A percentile compares a stretch with the other conserved stretches of the same genome.
Evolutionary conservation across 2,797 vertebrate species (phyloP).

Genomic region (Gymnoscopelus braueri): DNA sequence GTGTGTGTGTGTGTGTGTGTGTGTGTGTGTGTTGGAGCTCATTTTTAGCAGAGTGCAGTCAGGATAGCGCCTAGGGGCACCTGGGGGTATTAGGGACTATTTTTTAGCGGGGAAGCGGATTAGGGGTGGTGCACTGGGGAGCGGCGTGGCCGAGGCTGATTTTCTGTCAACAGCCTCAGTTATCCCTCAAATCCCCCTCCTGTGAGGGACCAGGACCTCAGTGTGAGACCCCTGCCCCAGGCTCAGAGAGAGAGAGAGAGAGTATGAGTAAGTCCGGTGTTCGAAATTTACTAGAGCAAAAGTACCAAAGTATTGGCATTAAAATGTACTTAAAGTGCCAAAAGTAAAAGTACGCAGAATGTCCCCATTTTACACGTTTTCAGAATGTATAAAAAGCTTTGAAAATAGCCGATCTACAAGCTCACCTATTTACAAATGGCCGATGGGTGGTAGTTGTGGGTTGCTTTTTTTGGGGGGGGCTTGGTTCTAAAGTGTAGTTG

Average conservation of each 20-base stretch:
- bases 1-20: constrained; percentile 24
- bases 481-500: too few relatives aligned
- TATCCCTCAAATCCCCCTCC: constrained; percentile 80
- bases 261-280: constrained; percentile 13
- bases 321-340: too few relatives aligned
- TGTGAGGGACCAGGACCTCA: constrained; percentile 70
- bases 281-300: too few relatives aligned
- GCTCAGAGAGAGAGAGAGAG: constrained; percentile 42
- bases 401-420: too few relatives aligned
- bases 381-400: too few relatives aligned
- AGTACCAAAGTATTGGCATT: too few relatives aligned
- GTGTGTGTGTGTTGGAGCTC: constrained; percentile 10
- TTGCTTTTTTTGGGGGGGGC: too few relatives aligned
- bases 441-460: too few relatives aligned
- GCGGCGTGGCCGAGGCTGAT: constrained; percentile 79
- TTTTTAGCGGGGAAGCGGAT: constrained; percentile 83
- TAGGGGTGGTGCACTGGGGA: constrained; percentile 71
- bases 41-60: constrained; percentile 59
- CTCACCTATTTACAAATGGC: too few relatives aligned
- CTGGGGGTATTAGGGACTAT: constrained; percentile 81
- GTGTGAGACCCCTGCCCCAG: constrained; percentile 72
- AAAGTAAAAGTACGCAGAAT: too few relatives aligned
- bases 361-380: too few relatives aligned
- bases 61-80: constrained; percentile 73
- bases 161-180: constrained; percentile 82